Base-by-base conservation (phyloP, 1,140 invertebrate genomes). In the Pseudachorutes palmiensis region DNA sequence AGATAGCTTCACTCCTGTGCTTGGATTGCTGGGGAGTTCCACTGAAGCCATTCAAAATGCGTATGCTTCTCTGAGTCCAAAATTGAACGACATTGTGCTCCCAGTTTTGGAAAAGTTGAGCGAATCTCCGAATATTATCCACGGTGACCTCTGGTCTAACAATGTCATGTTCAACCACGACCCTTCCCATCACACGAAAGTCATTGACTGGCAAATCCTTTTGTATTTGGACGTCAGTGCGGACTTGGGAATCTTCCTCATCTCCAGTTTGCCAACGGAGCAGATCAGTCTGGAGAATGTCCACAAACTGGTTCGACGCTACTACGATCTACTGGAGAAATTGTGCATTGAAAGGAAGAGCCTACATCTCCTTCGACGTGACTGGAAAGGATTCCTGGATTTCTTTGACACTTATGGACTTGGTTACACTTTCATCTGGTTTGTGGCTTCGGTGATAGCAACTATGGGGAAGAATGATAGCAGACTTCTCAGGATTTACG, bases 181-280 rank as follows among this genome's bases (percentile, higher is more conserved):
- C 29, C 33, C 24, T 28, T 26, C 14, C 14, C 9, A 49, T 0
- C 45, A 36, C 14, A 31, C 65, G 1, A 71, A 71, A 64, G 32
- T 68, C 1, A 71, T 71, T 22, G 70, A 71, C 57, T 71, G 70
- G 70, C 70, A 71, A 59, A 16, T 68, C 22, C 1, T 63, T 14
- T 33, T 65, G 9, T 71, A 68, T 26, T 59, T 3, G 30, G 70
- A 71, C 51, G 30, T 51, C 26, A 33, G 31, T 19, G 62, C 33
- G 24, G 70, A 71, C 24, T n/a, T 71, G 2, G 22, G 16, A 1
- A 26, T 71, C 30, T 57, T 67, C 24, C 19, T 71, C 28, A 14
- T 66, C 0, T 59, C 57, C 31, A 51, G 48, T 26, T 29, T 69
- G 1, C 22, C 62, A n/a, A 49, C 9, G 12, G 28, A 64, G 26